These are phyloP conservation scores for Hirtodrosophila confusa DNA, from an alignment of 2,888 invertebrate species.

Conservation along the genomic window DNA sequence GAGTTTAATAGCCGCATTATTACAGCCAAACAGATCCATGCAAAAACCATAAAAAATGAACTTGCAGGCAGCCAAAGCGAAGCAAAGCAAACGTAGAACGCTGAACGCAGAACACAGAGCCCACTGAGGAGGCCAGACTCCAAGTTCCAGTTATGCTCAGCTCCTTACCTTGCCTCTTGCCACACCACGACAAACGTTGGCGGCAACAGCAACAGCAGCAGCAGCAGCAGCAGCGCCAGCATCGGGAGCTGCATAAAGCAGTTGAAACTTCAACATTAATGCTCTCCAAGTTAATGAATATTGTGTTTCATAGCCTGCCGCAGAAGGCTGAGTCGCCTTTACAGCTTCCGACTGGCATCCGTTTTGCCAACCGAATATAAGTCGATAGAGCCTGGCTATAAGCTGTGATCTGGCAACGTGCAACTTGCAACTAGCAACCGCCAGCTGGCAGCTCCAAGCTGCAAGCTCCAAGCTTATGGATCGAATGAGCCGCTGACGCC, in stretches of 20 bases:
- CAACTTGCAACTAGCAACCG: slow-evolving; percentile 29
- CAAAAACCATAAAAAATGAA: slow-evolving; percentile 62
- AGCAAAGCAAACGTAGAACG: slow-evolving; percentile 15
- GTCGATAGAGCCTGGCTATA: background rate
- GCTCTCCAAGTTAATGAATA: slow-evolving; percentile 83
- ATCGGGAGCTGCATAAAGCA: slow-evolving; percentile 41
- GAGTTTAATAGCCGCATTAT: slow-evolving; percentile 79
- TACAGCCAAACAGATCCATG: slow-evolving; percentile 73
- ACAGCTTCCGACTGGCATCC: slow-evolving; percentile 82
- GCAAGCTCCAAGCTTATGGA: slow-evolving; percentile 29
- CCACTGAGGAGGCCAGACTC: background rate
- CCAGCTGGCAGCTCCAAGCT: background rate
- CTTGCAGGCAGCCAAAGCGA: slow-evolving; percentile 21
- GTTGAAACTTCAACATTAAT: slow-evolving; percentile 72
- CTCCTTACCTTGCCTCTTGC: slow-evolving; percentile 14
- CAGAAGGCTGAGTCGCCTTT: slow-evolving; percentile 76
- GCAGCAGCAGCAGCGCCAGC: slow-evolving; percentile 15
- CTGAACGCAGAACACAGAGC: slow-evolving; percentile 2
- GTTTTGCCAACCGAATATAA: slow-evolving; percentile 64
- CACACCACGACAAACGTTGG: background rate
- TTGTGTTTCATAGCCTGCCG: slow-evolving; percentile 81
- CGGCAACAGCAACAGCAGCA: slow-evolving; percentile 1
- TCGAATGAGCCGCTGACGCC: slow-evolving; percentile 34
- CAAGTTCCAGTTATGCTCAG: slow-evolving; percentile 34
- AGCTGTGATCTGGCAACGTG: slow-evolving; percentile 3